Evolutionary conservation across 1,140 invertebrate species (phyloP).

Genomic region (Habropoda laboriosa): DNA sequence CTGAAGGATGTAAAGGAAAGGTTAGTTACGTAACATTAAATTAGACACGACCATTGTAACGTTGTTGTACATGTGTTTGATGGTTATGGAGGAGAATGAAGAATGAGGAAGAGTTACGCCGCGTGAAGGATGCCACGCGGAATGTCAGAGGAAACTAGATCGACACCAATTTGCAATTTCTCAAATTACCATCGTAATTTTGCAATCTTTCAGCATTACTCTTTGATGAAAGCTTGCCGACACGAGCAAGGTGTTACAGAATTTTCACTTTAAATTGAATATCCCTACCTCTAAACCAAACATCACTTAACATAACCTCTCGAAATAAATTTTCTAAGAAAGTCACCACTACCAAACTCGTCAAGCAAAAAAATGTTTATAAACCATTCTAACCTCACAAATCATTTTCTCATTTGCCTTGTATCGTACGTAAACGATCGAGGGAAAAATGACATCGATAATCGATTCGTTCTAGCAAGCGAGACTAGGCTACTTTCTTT

Average conservation of each 20-base stretch:
- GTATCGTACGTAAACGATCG: too few relatives aligned
- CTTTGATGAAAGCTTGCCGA: neutral
- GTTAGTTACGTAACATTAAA: neutral
- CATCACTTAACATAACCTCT: too few relatives aligned
- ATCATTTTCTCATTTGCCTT: too few relatives aligned
- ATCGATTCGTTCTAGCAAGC: constrained; percentile 4
- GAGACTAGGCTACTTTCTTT: neutral
- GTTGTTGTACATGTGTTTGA: neutral
- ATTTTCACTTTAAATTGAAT: neutral
- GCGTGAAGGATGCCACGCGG: neutral
- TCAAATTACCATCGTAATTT: constrained; percentile 20
- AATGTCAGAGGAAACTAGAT: constrained; percentile 28
- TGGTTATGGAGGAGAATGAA: neutral
- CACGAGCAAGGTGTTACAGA: neutral
- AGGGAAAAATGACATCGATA: too few relatives aligned
- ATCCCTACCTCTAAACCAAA: too few relatives aligned
- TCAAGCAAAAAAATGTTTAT: too few relatives aligned
- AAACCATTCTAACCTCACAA: too few relatives aligned
- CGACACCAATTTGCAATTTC: constrained; percentile 25
- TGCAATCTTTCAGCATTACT: neutral
- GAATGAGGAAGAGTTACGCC: constrained; percentile 4
- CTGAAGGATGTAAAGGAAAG: neutral
- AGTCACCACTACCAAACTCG: too few relatives aligned
- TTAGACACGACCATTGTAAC: neutral
- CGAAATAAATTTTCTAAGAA: too few relatives aligned